A percentile compares a stretch with the other conserved stretches of the same genome.
Conservation (phyloP, 2,113 vertebrate species). For the Cygnus atratus region DNA sequence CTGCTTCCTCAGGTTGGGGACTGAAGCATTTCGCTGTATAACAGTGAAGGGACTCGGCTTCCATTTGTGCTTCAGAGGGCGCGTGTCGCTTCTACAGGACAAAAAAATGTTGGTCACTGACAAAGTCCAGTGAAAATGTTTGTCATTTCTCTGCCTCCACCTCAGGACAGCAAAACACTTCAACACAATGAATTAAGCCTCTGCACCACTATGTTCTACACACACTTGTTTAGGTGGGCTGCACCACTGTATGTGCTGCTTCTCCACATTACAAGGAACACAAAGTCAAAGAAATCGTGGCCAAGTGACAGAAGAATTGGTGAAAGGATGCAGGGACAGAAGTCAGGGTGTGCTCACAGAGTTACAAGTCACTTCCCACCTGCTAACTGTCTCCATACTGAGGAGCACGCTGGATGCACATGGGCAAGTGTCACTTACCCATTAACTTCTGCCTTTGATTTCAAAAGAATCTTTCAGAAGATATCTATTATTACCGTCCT, state of each 20-base stretch:
- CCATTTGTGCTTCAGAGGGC: constrained; percentile 95
- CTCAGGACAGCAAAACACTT: background rate
- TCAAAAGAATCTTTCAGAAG: background rate
- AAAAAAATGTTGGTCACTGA: background rate
- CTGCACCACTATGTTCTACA: accelerated
- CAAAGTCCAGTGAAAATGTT: background rate
- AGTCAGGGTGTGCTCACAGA: accelerated
- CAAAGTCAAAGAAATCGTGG: background rate
- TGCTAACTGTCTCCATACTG: background rate
- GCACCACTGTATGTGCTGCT: accelerated
- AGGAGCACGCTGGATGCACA: accelerated
- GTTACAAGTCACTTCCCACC: background rate
- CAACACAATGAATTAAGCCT: background rate
- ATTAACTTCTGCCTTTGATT: background rate
- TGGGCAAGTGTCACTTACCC: background rate
- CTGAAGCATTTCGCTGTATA: constrained; percentile 95
- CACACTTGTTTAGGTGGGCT: accelerated
- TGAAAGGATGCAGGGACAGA: background rate
- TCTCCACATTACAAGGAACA: background rate
- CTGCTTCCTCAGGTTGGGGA: constrained; percentile 94
- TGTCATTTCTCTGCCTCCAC: background rate
- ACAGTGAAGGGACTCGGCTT: constrained; percentile 94
- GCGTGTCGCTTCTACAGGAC: constrained; percentile 85
- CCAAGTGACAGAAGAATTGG: background rate
- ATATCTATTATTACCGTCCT: background rate